A percentile compares a stretch with the other conserved stretches of the same genome.
Evolutionary conservation across 2,797 vertebrate species (phyloP).

Genomic region (Staurois parvus): DNA sequence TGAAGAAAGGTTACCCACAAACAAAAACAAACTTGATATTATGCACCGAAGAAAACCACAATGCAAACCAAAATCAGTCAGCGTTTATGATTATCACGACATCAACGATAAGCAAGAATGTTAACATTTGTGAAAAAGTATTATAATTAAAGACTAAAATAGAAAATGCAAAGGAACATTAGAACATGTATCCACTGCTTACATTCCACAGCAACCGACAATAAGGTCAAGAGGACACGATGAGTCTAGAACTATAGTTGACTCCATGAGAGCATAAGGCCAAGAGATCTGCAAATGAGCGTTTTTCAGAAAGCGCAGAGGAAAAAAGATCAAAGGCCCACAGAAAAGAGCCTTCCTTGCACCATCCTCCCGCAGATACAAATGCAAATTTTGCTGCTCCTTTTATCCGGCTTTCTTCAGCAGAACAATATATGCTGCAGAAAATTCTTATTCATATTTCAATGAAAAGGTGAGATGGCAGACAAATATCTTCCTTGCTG

Average conservation of each 20-base stretch:
- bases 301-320: slow-evolving; percentile 41
- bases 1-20: neutral
- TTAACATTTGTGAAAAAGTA: neutral
- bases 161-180: slow-evolving; percentile 32
- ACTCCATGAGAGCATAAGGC: slow-evolving; percentile 48
- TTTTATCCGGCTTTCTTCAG: slow-evolving; percentile 55
- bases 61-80: slow-evolving; percentile 5
- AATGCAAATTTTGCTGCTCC: slow-evolving; percentile 57
- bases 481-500: slow-evolving; percentile 52
- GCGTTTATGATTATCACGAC: neutral
- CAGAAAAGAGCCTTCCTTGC: slow-evolving; percentile 38
- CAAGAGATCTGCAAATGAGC: slow-evolving; percentile 59
- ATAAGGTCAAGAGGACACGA: slow-evolving; percentile 57
- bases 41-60: neutral
- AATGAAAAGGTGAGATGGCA: slow-evolving; percentile 53
- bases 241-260: slow-evolving; percentile 46
- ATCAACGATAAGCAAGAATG: neutral
- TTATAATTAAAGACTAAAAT: slow-evolving; percentile 30
- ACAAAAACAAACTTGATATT: neutral
- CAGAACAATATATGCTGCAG: slow-evolving; percentile 54
- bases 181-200: slow-evolving; percentile 26
- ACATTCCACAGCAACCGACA: slow-evolving; percentile 36
- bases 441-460: slow-evolving; percentile 55
- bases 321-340: slow-evolving; percentile 54
- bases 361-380: slow-evolving; percentile 56